phyloP scores from a whole-genome alignment of 1,140 invertebrate genomes.

The Sesamia nonagrioides region DNA sequence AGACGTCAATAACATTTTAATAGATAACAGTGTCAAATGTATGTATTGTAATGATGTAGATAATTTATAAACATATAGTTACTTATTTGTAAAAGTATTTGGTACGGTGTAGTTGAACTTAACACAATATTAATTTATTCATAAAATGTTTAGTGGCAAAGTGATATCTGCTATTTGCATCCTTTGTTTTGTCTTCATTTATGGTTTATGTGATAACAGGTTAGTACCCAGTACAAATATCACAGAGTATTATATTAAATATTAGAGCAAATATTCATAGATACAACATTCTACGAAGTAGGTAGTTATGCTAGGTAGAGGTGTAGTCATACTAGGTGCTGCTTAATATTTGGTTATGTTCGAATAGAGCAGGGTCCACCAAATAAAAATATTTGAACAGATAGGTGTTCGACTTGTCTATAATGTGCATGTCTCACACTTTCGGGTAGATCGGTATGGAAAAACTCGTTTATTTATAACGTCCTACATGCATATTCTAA shows the following conservation, averaged over 20 bases:
- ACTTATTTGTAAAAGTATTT: slow-evolving; percentile 39
- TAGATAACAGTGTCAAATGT: slow-evolving; percentile 76
- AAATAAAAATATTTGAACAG: too few species aligned
- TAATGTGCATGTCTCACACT: too few species aligned
- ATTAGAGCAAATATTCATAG: too few species aligned
- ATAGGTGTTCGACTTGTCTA: too few species aligned
- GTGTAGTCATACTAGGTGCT: too few species aligned
- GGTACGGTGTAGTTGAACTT: slow-evolving; percentile 21
- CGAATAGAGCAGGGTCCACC: too few species aligned
- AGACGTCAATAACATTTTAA: slow-evolving; percentile 73
- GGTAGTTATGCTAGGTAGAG: too few species aligned
- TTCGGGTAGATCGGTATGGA: too few species aligned
- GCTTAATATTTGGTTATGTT: too few species aligned
- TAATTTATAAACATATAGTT: slow-evolving; percentile 3
- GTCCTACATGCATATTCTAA: too few species aligned
- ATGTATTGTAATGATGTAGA: slow-evolving; percentile 43
- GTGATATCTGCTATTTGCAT: slow-evolving; percentile 16
- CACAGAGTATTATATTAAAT: too few species aligned
- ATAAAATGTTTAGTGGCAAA: slow-evolving; percentile 23
- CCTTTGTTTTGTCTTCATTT: slow-evolving; percentile 6
- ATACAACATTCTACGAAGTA: background rate
- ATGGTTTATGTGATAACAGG: slow-evolving; percentile 40
- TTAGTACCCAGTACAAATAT: background rate
- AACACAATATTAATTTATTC: background rate
- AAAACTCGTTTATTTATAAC: too few species aligned